Evolutionary conservation across 2,113 vertebrate species (phyloP), one percentile per base, ranked within the genome.

Genomic region (Amblyornis subalaris): DNA sequence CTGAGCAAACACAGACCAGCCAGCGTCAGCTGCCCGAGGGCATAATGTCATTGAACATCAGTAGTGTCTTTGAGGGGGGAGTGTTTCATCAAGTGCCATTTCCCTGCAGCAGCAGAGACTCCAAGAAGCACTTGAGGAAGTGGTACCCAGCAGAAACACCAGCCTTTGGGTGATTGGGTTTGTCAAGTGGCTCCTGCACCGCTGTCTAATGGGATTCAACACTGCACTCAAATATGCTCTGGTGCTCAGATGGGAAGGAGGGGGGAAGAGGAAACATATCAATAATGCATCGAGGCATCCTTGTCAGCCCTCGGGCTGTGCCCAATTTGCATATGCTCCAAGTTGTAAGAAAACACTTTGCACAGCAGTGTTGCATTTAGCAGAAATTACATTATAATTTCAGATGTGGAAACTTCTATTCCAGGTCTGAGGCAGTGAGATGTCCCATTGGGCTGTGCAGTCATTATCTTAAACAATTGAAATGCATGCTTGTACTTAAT

Each of bases 321-420:
- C 61, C 54, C 4, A 8, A 94, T 95, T 88, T 97, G 88, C 94
- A 86, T 95, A 78, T 10, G 48, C 90, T 95, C 82, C 75, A 75
- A 77, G 69, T 54, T 93, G 75, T 84, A 90, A 90, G 81, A 67
- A 91, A 90, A 84, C 79, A 94, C 82, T 94, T 80, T 38, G 72
- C 88, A 65, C 91, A 78, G 91, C 88, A 90, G 85, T 21, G 61
- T 64, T 92, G 90, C 85, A 67, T 93, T 91, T 96, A 90, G 82
- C 53, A 92, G 82, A 95, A 96, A 96, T 95, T 93, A 95, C 96
- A 97, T 97, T 95, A 94, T 88, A 78, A 97, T 96, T 95, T 97
- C 90, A 95, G 96, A 96, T 94, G 91, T 77, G 69, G 85, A 88
- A 91, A 83, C 44, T 73, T 84, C 85, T 85, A 21, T 83, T 91